Percentiles rank a stretch among this genome's conserved stretches.
Conservation (phyloP, 2,113 vertebrate species). For the Aptenodytes patagonicus region DNA sequence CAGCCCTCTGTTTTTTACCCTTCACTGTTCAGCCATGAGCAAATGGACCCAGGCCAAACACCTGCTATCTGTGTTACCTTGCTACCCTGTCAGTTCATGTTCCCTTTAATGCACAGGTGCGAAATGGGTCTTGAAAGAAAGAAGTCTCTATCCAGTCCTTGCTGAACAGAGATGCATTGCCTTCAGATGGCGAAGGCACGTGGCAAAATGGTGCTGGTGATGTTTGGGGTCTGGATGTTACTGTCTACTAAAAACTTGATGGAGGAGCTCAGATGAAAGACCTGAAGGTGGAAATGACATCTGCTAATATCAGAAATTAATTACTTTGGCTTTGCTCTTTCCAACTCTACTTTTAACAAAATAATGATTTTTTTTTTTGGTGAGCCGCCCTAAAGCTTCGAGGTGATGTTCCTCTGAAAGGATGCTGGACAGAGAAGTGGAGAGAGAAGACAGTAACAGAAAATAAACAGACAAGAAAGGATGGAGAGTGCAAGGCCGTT, state of each 20-base stretch:
- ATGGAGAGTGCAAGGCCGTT: neutral
- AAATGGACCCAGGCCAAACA: neutral
- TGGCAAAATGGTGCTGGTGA: neutral
- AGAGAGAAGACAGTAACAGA: neutral
- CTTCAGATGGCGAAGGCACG: neutral
- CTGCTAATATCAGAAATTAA: neutral
- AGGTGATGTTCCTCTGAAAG: neutral
- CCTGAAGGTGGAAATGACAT: neutral
- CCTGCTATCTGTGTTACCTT: neutral
- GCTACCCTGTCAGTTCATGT: fast-evolving
- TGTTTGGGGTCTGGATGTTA: neutral
- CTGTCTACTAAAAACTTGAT: neutral
- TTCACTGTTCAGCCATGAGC: neutral
- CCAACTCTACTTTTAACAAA: neutral
- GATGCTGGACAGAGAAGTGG: neutral
- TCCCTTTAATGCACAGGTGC: neutral
- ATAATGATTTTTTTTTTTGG: neutral
- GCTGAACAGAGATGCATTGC: neutral
- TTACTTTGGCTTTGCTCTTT: neutral
- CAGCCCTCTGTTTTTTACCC: no score
- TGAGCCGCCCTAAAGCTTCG: neutral
- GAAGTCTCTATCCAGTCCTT: neutral
- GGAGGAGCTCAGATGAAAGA: neutral
- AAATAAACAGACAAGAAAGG: neutral
- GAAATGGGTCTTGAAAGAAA: neutral